Evolutionary conservation across 2,113 vertebrate species (phyloP).

Genomic region (Ellobius talpinus): DNA sequence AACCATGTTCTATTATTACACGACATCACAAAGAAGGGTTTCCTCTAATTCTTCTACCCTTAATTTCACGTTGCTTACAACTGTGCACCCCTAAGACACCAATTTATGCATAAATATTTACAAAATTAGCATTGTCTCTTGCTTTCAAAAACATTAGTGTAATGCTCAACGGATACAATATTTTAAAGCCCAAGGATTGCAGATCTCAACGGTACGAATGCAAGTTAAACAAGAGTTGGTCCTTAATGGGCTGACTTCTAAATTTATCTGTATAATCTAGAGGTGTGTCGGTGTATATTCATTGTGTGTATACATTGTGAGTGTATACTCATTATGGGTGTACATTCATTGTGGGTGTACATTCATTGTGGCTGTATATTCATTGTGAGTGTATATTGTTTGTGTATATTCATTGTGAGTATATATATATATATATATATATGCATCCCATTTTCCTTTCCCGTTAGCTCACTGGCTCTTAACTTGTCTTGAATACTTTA

Average conservation of each 20-base stretch:
- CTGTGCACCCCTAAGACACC: not conserved
- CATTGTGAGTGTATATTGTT: no score
- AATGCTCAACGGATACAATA: not conserved
- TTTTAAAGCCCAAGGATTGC: not conserved
- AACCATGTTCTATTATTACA: not conserved
- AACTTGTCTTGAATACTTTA: not conserved
- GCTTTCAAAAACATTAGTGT: conserved; percentile 11
- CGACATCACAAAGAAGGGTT: not conserved
- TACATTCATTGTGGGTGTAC: no score
- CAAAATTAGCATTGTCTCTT: not conserved
- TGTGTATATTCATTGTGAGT: no score
- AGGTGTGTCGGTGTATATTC: not conserved
- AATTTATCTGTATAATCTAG: not conserved
- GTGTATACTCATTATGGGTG: no score
- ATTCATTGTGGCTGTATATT: no score
- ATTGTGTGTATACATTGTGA: not conserved
- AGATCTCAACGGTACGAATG: conserved; percentile 33
- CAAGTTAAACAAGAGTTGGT: conserved; percentile 10
- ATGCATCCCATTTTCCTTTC: not conserved
- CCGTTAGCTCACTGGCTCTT: not conserved
- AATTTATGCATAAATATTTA: not conserved
- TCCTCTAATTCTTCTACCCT: conserved; percentile 1
- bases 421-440: no score
- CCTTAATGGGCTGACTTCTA: not conserved
- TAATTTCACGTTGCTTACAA: not conserved